These are phyloP conservation scores for Daboia siamensis DNA, from an alignment of 2,113 vertebrate species.

Conservation along the genomic window DNA sequence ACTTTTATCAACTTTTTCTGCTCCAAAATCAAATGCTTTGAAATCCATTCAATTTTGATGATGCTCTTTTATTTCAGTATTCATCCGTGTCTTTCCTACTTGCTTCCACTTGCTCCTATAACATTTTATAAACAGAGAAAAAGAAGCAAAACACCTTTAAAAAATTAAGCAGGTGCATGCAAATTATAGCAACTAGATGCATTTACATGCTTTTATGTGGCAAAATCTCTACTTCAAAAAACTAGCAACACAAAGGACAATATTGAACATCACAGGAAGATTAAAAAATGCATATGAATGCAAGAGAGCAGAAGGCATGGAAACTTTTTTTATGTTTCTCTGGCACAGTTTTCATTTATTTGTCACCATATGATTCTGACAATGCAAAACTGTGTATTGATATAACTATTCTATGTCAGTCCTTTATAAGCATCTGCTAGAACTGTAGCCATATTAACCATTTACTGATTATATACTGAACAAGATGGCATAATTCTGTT, in stretches of 20 bases:
- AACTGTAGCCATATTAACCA: background rate
- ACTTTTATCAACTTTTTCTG: constrained; percentile 27
- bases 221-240: background rate
- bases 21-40: constrained; percentile 47
- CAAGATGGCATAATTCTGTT: background rate
- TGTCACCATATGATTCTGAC: background rate
- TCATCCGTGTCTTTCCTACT: constrained; percentile 27
- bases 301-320: background rate
- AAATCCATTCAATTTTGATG: background rate
- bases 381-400: background rate
- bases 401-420: background rate
- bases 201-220: background rate
- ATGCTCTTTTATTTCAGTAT: constrained; percentile 44
- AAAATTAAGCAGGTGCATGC: constrained; percentile 3
- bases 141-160: constrained; percentile 1
- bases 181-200: background rate
- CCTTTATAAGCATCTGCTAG: background rate
- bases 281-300: background rate
- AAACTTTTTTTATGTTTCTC: background rate
- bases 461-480: background rate
- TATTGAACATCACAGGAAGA: background rate
- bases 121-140: background rate
- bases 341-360: background rate
- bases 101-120: background rate
- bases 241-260: background rate